Base-by-base conservation (phyloP, 2,888 invertebrate genomes). In the Monochamus alternatus region DNA sequence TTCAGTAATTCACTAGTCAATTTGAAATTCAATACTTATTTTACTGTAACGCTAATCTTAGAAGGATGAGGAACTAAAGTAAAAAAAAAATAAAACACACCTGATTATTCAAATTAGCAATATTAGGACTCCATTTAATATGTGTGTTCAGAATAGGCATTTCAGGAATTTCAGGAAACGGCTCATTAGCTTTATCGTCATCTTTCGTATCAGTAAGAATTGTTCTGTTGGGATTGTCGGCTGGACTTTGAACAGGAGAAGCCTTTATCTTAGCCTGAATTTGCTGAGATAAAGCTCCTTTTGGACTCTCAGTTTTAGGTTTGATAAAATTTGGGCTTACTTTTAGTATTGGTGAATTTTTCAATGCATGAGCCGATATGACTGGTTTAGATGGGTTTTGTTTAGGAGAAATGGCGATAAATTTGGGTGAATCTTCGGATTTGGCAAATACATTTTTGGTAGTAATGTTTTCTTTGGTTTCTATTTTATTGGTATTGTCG, bases 271-370 rank as follows among this genome's bases (percentile, higher is more conserved):
- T 88, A 7, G 88, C 87, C 78, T 88, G 86, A 38, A 88, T 84
- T 77, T 88, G 87, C 62, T 84, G 80, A 10, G 87, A 86, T 8
- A 88, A 77, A 3, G 88, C 88, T 30, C 88, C 88, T 84, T 87
- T 88, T 1, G 86, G 86, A 76, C 86, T 87, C 76, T 86, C 85
- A 22, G 82, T 85, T 73, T 86, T 85, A 43, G 88, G 87, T 77
- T 87, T 87, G 9, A 92, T 90, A 75, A 92, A 87, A 86, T 92
- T 92, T 0, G 92, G 91, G 77, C 91, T 92, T 0, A 92, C 91
- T 83, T 92, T 92, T 77, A 92, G 90, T 69, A 88, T 88, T 68
- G 91, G 91, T 0, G 85, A 85, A 0, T 89, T 85, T 63, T 87
- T 84, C 70, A 85, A 73, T 1, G 84, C 84, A 62, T 83, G 81